phyloP scores from a whole-genome alignment of 2,888 invertebrate species.

The Troides oblongomaculatus region DNA sequence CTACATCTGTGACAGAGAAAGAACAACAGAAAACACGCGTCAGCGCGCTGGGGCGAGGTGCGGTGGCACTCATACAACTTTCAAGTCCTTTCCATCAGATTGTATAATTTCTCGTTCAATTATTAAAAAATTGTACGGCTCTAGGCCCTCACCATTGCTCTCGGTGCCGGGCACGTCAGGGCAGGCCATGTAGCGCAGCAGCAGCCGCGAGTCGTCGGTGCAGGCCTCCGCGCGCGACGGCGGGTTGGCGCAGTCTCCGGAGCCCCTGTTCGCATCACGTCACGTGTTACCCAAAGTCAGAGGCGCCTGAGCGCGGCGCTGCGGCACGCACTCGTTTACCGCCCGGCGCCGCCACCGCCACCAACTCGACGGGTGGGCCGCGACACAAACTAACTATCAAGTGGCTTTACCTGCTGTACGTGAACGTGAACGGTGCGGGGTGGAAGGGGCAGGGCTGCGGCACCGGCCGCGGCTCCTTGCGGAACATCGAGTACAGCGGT shows the following conservation, averaged over 20 bases:
- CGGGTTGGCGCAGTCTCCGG: slow-evolving; percentile 87
- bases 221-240: slow-evolving; percentile 90
- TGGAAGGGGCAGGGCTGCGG: slow-evolving; percentile 90
- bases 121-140: too few relatives aligned
- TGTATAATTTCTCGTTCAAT: background rate
- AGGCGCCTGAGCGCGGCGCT: background rate
- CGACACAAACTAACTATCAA: background rate
- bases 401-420: slow-evolving; percentile 81
- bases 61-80: too few relatives aligned
- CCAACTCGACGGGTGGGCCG: background rate
- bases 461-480: slow-evolving; percentile 83
- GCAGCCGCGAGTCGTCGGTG: slow-evolving; percentile 88
- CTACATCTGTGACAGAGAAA: too few relatives aligned
- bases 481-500: slow-evolving; percentile 86
- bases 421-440: slow-evolving; percentile 89
- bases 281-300: background rate
- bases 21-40: too few relatives aligned
- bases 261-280: slow-evolving; percentile 68
- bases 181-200: slow-evolving; percentile 91
- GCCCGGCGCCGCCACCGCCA: background rate
- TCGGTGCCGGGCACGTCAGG: slow-evolving; percentile 88
- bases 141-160: slow-evolving; percentile 82
- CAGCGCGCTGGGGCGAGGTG: background rate
- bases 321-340: too few relatives aligned
- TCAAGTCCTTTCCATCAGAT: background rate